Evolutionary conservation across 2,888 invertebrate species (phyloP).

Genomic region (Thumatha senex): DNA sequence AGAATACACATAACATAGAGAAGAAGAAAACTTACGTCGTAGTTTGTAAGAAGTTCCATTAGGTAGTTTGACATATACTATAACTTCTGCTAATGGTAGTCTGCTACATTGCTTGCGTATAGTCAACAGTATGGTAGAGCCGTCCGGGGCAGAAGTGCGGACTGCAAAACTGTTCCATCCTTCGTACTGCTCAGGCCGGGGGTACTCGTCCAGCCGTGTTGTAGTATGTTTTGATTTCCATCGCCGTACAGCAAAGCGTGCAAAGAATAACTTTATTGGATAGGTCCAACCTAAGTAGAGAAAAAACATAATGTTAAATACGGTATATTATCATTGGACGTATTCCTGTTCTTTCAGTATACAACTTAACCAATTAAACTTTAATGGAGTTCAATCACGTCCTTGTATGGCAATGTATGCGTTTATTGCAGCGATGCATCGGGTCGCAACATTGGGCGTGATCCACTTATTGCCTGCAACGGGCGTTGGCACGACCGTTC

Average conservation of each 20-base stretch:
- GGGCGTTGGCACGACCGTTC: no score
- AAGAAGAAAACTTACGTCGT: slow-evolving; percentile 52
- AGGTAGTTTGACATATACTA: slow-evolving; percentile 73
- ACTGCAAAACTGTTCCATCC: slow-evolving; percentile 72
- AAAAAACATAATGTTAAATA: not conserved
- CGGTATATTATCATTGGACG: no score
- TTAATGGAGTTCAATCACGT: no score
- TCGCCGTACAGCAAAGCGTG: slow-evolving; percentile 60
- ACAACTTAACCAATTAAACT: no score
- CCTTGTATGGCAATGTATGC: no score
- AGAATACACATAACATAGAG: not conserved
- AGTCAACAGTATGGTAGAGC: slow-evolving; percentile 79
- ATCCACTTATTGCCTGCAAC: no score
- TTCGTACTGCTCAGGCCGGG: slow-evolving; percentile 43
- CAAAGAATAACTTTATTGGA: slow-evolving; percentile 65
- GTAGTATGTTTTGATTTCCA: slow-evolving; percentile 58
- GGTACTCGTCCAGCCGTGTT: slow-evolving; percentile 47
- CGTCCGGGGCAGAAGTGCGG: slow-evolving; percentile 81
- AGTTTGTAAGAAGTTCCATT: slow-evolving; percentile 64
- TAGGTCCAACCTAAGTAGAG: slow-evolving; percentile 76
- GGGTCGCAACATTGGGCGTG: no score
- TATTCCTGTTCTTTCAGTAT: no score
- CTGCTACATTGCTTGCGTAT: slow-evolving; percentile 73
- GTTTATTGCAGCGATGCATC: no score
- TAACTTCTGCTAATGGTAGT: slow-evolving; percentile 80